Conservation (phyloP, 1,140 invertebrate species). For the Aphelinus atriplicis region DNA sequence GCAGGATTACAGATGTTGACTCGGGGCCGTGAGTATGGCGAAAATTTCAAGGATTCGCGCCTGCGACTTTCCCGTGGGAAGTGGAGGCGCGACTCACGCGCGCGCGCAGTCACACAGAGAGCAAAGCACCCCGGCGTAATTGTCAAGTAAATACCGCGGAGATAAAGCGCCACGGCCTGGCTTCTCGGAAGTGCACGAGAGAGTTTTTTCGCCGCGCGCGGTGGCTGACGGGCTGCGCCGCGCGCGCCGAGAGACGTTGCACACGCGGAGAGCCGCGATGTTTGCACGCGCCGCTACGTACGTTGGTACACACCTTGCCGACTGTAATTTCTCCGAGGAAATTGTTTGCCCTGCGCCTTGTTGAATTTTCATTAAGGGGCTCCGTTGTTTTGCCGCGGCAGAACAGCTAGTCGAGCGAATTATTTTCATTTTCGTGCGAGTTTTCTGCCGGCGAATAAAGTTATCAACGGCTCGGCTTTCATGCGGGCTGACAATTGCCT, state of each 20-base stretch:
- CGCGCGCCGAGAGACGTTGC: background rate
- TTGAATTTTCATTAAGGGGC: constrained; percentile 16
- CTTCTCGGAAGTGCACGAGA: background rate
- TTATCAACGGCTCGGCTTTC: too few relatives aligned
- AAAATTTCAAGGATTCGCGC: constrained; percentile 17
- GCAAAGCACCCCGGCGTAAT: constrained; percentile 18
- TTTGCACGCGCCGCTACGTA: background rate
- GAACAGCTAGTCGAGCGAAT: too few relatives aligned
- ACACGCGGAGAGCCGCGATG: background rate
- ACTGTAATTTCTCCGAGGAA: constrained; percentile 2
- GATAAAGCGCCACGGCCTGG: background rate
- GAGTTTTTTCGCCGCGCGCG: background rate
- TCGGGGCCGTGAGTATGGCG: background rate
- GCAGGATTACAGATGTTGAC: too few relatives aligned
- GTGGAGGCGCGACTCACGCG: background rate
- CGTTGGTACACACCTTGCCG: background rate
- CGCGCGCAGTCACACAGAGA: too few relatives aligned
- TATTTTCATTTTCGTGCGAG: too few relatives aligned
- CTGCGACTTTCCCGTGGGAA: background rate
- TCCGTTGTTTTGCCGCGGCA: background rate
- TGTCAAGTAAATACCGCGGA: constrained; percentile 33
- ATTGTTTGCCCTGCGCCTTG: background rate
- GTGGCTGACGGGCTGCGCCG: background rate
- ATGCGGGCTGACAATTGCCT: too few relatives aligned
- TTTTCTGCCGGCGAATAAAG: too few relatives aligned